These are phyloP conservation scores for Strix uralensis DNA, from an alignment of 2,113 vertebrate species.

Conservation along the genomic window DNA sequence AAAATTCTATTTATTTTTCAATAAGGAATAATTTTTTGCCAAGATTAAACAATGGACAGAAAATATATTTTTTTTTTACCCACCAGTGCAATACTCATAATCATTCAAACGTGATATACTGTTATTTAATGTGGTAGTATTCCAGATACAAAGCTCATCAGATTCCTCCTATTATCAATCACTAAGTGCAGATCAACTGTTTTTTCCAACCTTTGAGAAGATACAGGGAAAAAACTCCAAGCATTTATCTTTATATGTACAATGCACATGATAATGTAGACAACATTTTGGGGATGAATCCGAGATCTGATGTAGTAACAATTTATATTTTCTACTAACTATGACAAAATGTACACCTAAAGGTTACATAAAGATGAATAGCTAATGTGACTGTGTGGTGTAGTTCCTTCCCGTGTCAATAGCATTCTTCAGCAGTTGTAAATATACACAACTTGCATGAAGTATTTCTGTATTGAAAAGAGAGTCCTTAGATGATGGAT, in stretches of 20 bases:
- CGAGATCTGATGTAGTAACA: background rate
- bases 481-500: background rate
- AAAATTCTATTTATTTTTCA: slow-evolving; percentile 27
- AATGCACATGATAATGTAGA: background rate
- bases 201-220: background rate
- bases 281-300: background rate
- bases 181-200: background rate
- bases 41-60: background rate
- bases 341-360: background rate
- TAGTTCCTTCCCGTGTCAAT: background rate
- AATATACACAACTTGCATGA: background rate
- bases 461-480: background rate
- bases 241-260: background rate
- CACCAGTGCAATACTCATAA: background rate
- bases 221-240: rapidly evolving
- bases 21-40: background rate
- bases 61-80: background rate
- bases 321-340: background rate
- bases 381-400: background rate
- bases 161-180: background rate
- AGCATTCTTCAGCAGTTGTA: background rate
- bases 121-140: background rate
- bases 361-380: background rate
- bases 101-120: background rate
- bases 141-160: background rate